phyloP scores from a whole-genome alignment of 2,113 vertebrate genomes.

The Brachypodius melanocephalos region DNA sequence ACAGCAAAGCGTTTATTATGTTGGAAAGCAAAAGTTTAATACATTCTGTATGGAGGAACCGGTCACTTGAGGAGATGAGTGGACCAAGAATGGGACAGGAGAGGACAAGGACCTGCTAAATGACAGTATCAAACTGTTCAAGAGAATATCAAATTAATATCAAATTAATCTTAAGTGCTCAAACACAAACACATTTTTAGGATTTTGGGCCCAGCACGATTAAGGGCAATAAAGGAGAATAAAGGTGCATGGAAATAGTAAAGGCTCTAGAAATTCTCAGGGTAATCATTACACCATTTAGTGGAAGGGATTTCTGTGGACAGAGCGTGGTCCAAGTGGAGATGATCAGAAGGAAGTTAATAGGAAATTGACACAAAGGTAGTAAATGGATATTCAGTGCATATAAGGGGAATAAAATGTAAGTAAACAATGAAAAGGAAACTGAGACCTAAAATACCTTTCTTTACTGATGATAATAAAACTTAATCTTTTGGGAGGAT shows the following conservation, averaged over 20 bases:
- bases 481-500: not conserved
- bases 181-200: not conserved
- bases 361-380: not conserved
- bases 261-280: not conserved
- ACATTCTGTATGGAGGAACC: not conserved
- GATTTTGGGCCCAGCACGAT: not conserved
- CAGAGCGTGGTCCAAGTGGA: not conserved
- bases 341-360: not conserved
- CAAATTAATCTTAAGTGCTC: not conserved
- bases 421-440: not conserved
- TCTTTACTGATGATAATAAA: not conserved
- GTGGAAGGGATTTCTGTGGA: not conserved
- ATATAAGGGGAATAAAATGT: not conserved
- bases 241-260: not conserved
- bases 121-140: not conserved
- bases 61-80: not conserved
- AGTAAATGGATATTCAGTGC: not conserved
- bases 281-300: not conserved
- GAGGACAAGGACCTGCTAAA: not conserved
- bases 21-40: not conserved
- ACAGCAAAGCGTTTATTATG: not conserved
- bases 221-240: not conserved
- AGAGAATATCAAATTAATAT: not conserved
- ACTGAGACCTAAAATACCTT: not conserved
- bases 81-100: not conserved